Conservation (phyloP, 2,113 vertebrate species). For the Calyptomena viridis region DNA sequence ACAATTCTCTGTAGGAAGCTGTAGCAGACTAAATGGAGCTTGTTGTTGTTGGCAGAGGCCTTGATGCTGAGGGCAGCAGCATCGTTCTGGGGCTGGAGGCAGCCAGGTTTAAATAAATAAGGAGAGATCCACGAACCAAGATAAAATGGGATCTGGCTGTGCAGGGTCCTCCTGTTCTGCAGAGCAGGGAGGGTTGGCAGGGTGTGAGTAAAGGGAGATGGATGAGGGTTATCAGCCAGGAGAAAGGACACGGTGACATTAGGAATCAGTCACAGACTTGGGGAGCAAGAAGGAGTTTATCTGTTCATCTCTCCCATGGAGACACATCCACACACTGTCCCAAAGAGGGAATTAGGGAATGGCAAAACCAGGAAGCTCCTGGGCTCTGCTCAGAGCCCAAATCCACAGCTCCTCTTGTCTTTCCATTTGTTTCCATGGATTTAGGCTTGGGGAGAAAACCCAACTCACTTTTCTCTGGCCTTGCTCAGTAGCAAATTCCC, state of each 20-base stretch:
- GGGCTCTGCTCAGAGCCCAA: background rate
- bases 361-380: background rate
- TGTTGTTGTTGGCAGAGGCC: conserved; percentile 4
- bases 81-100: conserved; percentile 28
- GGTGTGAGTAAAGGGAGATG: conserved; percentile 40
- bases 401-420: background rate
- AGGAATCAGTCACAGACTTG: background rate
- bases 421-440: background rate
- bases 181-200: background rate
- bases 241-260: background rate
- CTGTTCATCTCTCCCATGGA: background rate
- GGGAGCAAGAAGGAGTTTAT: background rate
- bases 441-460: background rate
- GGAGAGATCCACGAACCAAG: conserved; percentile 49
- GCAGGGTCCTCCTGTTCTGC: conserved; percentile 10
- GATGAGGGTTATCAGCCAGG: background rate
- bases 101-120: conserved; percentile 56
- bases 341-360: background rate
- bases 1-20: conserved; percentile 41
- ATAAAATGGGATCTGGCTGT: conserved; percentile 57
- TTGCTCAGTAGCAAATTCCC: background rate
- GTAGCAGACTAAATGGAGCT: conserved; percentile 39
- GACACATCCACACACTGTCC: background rate
- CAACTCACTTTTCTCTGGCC: background rate
- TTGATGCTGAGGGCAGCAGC: conserved; percentile 56